A percentile compares a stretch with the other conserved stretches of the same genome.
Evolutionary conservation across 2,113 vertebrate species (phyloP).

Genomic region (Sylvietta virens): DNA sequence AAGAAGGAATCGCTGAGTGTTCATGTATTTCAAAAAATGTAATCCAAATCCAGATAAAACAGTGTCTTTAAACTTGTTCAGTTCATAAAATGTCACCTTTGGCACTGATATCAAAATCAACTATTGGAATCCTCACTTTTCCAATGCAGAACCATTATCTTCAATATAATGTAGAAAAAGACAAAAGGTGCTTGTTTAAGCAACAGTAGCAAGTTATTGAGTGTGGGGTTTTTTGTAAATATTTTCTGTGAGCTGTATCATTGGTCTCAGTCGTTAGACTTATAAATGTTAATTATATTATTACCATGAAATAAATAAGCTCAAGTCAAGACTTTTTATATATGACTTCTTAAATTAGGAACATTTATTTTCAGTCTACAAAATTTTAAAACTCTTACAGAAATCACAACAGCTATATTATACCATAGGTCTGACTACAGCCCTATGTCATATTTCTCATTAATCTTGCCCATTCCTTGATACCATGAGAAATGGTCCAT

Average conservation of each 20-base stretch:
- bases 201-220: not conserved
- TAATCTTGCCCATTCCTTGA: not conserved
- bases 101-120: not conserved
- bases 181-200: not conserved
- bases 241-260: not conserved
- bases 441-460: not conserved
- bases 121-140: not conserved
- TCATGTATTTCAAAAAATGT: not conserved
- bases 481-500: not conserved
- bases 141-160: not conserved
- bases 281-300: not conserved
- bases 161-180: not conserved
- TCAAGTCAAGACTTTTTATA: not conserved
- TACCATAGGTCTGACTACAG: not conserved
- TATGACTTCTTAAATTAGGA: not conserved
- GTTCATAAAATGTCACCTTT: not conserved
- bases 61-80: not conserved
- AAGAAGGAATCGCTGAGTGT: not conserved
- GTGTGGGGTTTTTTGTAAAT: not conserved
- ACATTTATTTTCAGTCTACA: not conserved
- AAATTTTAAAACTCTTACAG: not conserved
- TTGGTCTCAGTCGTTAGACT: not conserved
- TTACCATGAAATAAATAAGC: not conserved
- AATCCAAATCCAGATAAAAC: not conserved
- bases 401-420: not conserved